Evolutionary conservation across 1,140 invertebrate species (phyloP).

Genomic region (Drosophila simulans): DNA sequence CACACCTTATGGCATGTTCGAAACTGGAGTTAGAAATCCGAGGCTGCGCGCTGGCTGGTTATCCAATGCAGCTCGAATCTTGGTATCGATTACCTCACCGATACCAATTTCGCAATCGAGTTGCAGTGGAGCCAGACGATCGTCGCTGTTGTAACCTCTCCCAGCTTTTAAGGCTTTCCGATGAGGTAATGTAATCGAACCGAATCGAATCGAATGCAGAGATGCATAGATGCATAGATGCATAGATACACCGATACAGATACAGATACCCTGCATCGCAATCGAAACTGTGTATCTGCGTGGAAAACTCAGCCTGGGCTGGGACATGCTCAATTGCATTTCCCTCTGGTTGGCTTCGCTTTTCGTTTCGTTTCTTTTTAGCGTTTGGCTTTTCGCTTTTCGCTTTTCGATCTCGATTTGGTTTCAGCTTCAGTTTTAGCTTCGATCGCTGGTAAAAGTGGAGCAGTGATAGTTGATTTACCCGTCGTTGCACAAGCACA

Average conservation of each 20-base stretch:
- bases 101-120: slow-evolving; percentile 56
- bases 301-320: slow-evolving; percentile 72
- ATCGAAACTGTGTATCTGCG: slow-evolving; percentile 15
- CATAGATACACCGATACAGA: slow-evolving; percentile 24
- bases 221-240: slow-evolving; percentile 25
- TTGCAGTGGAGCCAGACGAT: slow-evolving; percentile 60
- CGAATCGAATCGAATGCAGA: slow-evolving; percentile 52
- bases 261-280: neutral
- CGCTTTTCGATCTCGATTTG: slow-evolving; percentile 23
- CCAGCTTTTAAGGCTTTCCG: slow-evolving; percentile 68
- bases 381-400: slow-evolving; percentile 19
- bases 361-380: slow-evolving; percentile 60
- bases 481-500: slow-evolving; percentile 74
- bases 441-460: slow-evolving; percentile 58
- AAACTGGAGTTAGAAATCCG: slow-evolving; percentile 11
- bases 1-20: slow-evolving; percentile 25
- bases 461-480: slow-evolving; percentile 79
- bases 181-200: slow-evolving; percentile 78
- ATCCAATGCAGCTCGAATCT: slow-evolving; percentile 52
- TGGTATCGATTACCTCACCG: slow-evolving; percentile 48
- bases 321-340: slow-evolving; percentile 50
- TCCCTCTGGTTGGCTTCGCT: slow-evolving; percentile 51
- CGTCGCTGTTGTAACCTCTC: slow-evolving; percentile 70
- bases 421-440: slow-evolving; percentile 44
- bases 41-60: slow-evolving; percentile 25